Base-by-base conservation (phyloP, 1,140 invertebrate genomes). In the Caenorhabditis tropicalis region DNA sequence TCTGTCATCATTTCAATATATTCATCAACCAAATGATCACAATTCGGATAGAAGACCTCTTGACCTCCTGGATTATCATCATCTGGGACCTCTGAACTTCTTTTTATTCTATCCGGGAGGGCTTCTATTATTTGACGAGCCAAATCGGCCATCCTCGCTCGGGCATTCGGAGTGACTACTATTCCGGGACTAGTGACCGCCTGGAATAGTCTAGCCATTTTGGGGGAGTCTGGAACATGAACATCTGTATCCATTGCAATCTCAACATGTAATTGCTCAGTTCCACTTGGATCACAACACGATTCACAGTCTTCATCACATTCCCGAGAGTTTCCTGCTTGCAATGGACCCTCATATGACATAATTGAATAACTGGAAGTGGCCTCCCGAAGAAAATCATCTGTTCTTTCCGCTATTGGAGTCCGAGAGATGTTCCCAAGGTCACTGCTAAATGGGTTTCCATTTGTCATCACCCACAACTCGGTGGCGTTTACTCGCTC, bases 71-170 rank as follows among this genome's bases (percentile, higher is more conserved):
- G 65, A 33, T 74, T n/a, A 9, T 74, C 65, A 7, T 74, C 65
- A 43, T 74, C 65, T 27, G 46, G 31, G 46, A 19, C 94, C 31
- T 82, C 88, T 51, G 84, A 86, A 51, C 81, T 85, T 91, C 95
- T 95, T 94, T 98, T 98, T 90, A 98, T 98, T 89, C 96, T 93
- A 87, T 98, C 96, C 81, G 97, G 96, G 93, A 98, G 96, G 10
- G 96, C 96, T 48, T 96, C 96, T 90, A 98, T 98, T 88, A 99
- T 98, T 93, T 98, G 96, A 91, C 98, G 96, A 70, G 97, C 97
- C 89, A 98, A 93, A 81, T 96, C 97, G 87, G 97, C 93, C 88
- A 98, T 96, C 90, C 95, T 94, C 12, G 65, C 65, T 9, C 90
- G 94, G 94, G 93, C 96, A 86, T 88, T 90, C 82, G 83, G 86